Base-by-base conservation (phyloP, 92 coral and sea anemone species). In the Umimayanthus kanabou region DNA sequence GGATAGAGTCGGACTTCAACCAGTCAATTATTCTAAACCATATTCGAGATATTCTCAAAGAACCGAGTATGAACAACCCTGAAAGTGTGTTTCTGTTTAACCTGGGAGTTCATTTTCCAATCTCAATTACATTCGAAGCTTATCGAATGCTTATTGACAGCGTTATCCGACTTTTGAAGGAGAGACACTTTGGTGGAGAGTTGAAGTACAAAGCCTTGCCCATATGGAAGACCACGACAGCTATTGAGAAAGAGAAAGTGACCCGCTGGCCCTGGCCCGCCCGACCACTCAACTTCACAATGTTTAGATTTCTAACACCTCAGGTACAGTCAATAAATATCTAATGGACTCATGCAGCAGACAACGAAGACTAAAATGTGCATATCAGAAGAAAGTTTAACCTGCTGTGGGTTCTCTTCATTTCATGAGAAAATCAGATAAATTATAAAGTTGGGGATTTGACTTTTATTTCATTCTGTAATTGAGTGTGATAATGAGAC, bases 211-310 rank as follows among this genome's bases (percentile, higher is more conserved):
- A 82, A n/a, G 89, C 87, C 7, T 55, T 65, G 69, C 50, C 81
- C 9, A 84, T 92, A 71, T 92, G 95, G 95, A 92, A 92, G 84
- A 92, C 92, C 29, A 92, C 96, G 18, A 73, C 96, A 71, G 91
- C 93, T 1, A 78, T 93, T 39, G 90, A 91, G 81, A 92, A 80
- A 82, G 93, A 92, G 39, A 92, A 89, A 49, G 73, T 89, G 8
- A 77, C 64, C 20, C 87, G 87, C 30, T 73, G 74, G 47, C 90
- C 79, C 2, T 87, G 89, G 90, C 86, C 90, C n/a, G 85, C 88
- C 10, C 47, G 70, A 72, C 87, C 88, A 23, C 85, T 89, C 23
- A 92, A 92, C 55, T 76, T 64, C 45, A 89, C 94, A 16, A 81
- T 83, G 89, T 84, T 91, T 72, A 89, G 98, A 81, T 94, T 94